phyloP scores from a whole-genome alignment of 2,797 vertebrate genomes.

The Enteromius fasciolatus region DNA sequence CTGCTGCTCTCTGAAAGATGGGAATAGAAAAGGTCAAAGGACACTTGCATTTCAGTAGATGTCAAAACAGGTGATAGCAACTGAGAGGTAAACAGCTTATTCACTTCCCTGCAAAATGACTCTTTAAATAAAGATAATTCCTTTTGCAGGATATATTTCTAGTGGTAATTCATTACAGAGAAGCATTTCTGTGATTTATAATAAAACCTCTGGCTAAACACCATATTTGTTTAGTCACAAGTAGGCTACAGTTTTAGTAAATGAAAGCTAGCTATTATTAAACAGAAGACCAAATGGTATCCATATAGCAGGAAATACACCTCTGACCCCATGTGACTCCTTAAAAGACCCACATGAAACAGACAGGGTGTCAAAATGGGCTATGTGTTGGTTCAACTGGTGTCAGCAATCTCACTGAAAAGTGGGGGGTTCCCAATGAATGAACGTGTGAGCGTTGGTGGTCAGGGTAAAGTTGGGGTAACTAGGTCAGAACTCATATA shows the following conservation, averaged over 20 bases:
- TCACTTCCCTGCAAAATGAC: constrained; percentile 40
- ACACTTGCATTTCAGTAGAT: constrained; percentile 73
- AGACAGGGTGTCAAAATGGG: constrained; percentile 61
- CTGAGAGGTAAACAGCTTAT: constrained; percentile 64
- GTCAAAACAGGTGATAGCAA: constrained; percentile 78
- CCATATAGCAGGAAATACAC: constrained; percentile 70
- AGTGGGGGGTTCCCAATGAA: constrained; percentile 43
- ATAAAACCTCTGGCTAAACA: background rate
- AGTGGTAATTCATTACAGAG: no score
- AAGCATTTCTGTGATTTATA: constrained; percentile 3
- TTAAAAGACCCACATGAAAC: constrained; percentile 69
- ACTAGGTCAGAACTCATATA: constrained; percentile 24
- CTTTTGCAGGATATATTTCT: background rate
- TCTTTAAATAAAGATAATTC: background rate
- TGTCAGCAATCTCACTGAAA: constrained; percentile 62
- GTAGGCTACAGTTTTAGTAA: background rate
- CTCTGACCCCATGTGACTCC: constrained; percentile 59
- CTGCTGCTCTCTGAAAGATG: constrained; percentile 68
- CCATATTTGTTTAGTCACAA: background rate
- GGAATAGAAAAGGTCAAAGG: constrained; percentile 76
- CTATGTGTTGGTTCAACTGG: constrained; percentile 53
- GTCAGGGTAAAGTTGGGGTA: constrained; percentile 44
- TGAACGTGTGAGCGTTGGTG: constrained; percentile 60
- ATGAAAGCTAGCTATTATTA: constrained; percentile 36
- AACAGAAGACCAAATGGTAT: constrained; percentile 60